A percentile compares a stretch with the other conserved stretches of the same genome.
These are phyloP conservation scores for Polylopha cassiicola DNA, from an alignment of 2,888 invertebrate species.

Conservation along the genomic window DNA sequence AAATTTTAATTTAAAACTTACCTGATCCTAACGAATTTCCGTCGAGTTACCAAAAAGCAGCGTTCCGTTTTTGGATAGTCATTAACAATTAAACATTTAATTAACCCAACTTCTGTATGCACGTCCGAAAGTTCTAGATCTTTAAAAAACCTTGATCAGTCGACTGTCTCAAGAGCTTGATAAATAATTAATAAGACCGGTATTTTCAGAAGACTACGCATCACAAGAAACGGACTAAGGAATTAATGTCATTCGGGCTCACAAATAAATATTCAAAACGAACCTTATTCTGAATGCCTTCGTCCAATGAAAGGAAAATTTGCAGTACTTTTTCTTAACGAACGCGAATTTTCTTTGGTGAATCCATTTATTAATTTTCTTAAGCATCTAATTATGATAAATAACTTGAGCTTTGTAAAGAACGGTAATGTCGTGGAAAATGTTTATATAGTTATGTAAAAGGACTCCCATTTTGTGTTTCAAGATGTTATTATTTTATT, in stretches of 20 bases:
- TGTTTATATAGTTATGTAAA: too few species aligned
- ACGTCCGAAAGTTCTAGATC: conserved; percentile 28
- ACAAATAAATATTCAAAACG: conserved; percentile 44
- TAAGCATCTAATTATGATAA: too few species aligned
- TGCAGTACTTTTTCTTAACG: conserved; percentile 12
- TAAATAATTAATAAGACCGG: conserved; percentile 59
- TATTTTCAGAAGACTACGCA: conserved; percentile 46
- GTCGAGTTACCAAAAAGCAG: conserved; percentile 43
- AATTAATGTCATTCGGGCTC: conserved; percentile 42
- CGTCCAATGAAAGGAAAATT: conserved; percentile 14
- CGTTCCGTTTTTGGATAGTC: conserved; percentile 47
- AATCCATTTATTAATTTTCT: conserved; percentile 4
- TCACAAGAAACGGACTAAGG: conserved; percentile 31
- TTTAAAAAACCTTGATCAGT: conserved; percentile 43
- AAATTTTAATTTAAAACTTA: too few species aligned
- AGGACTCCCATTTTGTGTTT: too few species aligned
- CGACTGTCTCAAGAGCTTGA: conserved; percentile 50
- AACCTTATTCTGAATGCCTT: conserved; percentile 29
- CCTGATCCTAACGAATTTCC: too few species aligned
- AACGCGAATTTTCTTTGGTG: conserved; percentile 3
- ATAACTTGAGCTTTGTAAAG: too few species aligned
- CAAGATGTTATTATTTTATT: too few species aligned
- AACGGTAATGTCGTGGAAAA: too few species aligned
- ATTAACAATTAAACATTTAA: conserved; percentile 48
- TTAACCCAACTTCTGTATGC: conserved; percentile 41